Evolutionary conservation across 2,113 vertebrate genomes (phyloP).

Genomic region (Odontophorus gujanensis): DNA sequence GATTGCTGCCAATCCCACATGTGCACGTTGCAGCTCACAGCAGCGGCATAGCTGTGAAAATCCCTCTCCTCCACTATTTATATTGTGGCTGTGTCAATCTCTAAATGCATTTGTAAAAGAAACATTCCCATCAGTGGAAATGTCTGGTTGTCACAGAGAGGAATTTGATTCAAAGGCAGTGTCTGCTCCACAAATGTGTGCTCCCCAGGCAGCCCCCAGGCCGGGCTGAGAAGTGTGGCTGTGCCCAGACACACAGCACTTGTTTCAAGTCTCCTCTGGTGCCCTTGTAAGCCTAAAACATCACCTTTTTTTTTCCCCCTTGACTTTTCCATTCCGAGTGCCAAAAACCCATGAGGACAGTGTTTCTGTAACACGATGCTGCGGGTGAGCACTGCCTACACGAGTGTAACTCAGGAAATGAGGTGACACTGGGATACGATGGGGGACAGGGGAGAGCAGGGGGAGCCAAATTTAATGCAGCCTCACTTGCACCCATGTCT

Average conservation of each 20-base stretch:
- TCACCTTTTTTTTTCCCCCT: background rate
- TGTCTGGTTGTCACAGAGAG: background rate
- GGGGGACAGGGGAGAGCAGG: background rate
- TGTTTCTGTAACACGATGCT: slow-evolving; percentile 32
- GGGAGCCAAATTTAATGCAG: background rate
- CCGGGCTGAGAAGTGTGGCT: background rate
- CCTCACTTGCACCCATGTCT: background rate
- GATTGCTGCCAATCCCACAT: background rate
- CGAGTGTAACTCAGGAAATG: background rate
- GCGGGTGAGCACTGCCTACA: background rate
- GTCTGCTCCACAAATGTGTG: accelerated
- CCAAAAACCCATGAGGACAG: background rate
- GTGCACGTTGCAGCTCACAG: background rate
- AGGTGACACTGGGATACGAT: background rate
- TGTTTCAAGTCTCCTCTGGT: background rate
- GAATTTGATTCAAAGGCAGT: background rate
- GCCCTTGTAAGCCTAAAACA: background rate
- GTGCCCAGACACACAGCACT: background rate
- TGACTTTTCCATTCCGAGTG: background rate
- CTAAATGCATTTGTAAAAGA: background rate
- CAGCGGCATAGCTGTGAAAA: background rate
- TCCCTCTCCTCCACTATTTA: background rate
- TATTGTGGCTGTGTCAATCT: background rate
- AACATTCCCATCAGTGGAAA: background rate
- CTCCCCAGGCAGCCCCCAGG: background rate